Evolutionary conservation across 2,888 invertebrate genomes (phyloP), one percentile per base, ranked within the genome.

Genomic region (Euplexia lucipara): DNA sequence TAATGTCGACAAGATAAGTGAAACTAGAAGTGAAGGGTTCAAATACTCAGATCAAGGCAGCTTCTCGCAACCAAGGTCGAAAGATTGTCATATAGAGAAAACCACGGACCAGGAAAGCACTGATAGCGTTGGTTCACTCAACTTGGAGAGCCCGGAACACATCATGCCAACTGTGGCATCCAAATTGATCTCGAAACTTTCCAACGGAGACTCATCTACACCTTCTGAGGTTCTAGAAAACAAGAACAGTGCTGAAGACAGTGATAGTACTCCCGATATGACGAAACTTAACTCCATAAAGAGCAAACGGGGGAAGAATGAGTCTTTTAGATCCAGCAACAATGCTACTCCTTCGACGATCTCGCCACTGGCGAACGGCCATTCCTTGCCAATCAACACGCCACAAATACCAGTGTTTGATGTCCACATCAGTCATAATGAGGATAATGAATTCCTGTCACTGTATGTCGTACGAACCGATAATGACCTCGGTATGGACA

Each of bases 281-380:
- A 39, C 81, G 0, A 92, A 92, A 75, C 66, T 92, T 2, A 90
- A 85, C 39, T 76, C 85, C 0, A 86, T 82, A 49, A 92, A 92
- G 82, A 85, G 83, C 0, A 91, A 91, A 56, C 85, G 88, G 44
- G 86, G 83, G 1, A 94, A 94, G 79, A 91, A 90, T 37, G 95
- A 95, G 30, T 91, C 91, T 0, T 95, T 92, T 71, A 84, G 92
- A 63, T 88, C 82, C 4, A 95, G 92, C 73, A 95, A 93, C 47
- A 91, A 88, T 1, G 93, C 93, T 7, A 95, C 95, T 7, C 94
- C 95, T 0, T 95, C 95, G 1, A 95, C 95, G 0, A 95, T 95
- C 75, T 95, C 95, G 0, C 95, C 95, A 0, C 79, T 95, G 52
- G 92, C 93, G 70, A 95, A 95, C 57, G 95, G 95, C 0, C 95